Conservation (phyloP, 2,113 vertebrate species). For the Centropristis striata region DNA sequence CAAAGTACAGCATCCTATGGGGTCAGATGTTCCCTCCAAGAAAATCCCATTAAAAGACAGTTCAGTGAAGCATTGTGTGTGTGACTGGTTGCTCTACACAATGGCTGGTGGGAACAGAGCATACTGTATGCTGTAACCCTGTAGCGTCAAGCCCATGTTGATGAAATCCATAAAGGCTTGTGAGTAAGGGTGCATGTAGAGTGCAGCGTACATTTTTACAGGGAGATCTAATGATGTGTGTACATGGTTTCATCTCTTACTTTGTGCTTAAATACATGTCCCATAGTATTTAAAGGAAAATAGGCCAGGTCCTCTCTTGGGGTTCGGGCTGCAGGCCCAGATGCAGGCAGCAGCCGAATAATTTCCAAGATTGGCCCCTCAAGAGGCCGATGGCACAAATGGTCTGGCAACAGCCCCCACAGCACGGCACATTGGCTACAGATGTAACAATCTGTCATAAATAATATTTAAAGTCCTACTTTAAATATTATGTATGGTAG, state of each 20-base stretch:
- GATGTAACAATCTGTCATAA: constrained; percentile 8
- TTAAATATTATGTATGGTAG: constrained; percentile 2
- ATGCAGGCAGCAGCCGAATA: constrained; percentile 15
- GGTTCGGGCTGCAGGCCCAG: not conserved
- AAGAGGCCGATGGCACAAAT: constrained; percentile 39
- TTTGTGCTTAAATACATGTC: not conserved
- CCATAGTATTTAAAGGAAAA: constrained; percentile 24
- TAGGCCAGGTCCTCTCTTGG: constrained; percentile 24
- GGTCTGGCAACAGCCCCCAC: constrained; percentile 17
- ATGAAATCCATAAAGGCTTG: constrained; percentile 9
- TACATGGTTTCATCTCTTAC: not conserved
- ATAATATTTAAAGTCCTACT: not conserved
- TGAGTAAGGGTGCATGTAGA: not conserved
- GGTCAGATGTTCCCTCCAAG: constrained; percentile 5
- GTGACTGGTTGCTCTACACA: not conserved
- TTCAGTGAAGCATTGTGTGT: constrained; percentile 1
- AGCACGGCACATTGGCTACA: constrained; percentile 13
- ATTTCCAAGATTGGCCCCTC: constrained; percentile 17
- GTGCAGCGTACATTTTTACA: not conserved
- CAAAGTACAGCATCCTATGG: constrained; percentile 14
- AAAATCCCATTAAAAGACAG: constrained; percentile 10
- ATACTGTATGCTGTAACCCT: not conserved
- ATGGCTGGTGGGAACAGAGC: not conserved
- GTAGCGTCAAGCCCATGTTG: not conserved
- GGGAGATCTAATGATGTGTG: constrained; percentile 1